These are phyloP conservation scores for Sclerurus mexicanus DNA, from an alignment of 2,113 vertebrate species.

Conservation along the genomic window DNA sequence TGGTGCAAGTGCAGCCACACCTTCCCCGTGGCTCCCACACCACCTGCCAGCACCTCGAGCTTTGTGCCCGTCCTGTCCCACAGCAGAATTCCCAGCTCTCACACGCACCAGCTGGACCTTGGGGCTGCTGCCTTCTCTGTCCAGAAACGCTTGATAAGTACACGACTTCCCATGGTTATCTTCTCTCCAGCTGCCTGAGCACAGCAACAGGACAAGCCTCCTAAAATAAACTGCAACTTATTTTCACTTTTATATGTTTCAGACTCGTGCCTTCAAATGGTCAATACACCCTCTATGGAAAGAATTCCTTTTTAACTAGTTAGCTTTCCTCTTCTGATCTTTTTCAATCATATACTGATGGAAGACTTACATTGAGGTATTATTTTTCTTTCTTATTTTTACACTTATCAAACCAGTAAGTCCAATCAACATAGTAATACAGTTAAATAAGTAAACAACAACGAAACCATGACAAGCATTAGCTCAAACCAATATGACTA, in stretches of 20 bases:
- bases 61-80: neutral
- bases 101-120: rapidly evolving
- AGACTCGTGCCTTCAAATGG: neutral
- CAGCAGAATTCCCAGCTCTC: neutral
- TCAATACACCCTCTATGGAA: neutral
- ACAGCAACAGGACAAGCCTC: neutral
- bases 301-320: neutral
- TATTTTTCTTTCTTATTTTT: neutral
- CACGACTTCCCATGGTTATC: neutral
- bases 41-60: rapidly evolving
- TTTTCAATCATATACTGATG: neutral
- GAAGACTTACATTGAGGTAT: neutral
- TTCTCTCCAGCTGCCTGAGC: neutral
- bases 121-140: too few relatives aligned
- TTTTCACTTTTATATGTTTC: neutral
- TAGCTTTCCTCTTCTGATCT: neutral
- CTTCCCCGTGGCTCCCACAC: rapidly evolving
- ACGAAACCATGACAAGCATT: neutral
- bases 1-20: rapidly evolving
- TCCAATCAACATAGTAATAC: neutral
- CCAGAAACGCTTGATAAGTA: rapidly evolving
- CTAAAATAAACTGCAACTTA: neutral
- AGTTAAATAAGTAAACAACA: neutral
- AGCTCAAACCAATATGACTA: neutral
- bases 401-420: neutral